Evolutionary conservation across 53 echinoderm and acorn worm genomes (phyloP).

Genomic region (Pentamera pediparva): DNA sequence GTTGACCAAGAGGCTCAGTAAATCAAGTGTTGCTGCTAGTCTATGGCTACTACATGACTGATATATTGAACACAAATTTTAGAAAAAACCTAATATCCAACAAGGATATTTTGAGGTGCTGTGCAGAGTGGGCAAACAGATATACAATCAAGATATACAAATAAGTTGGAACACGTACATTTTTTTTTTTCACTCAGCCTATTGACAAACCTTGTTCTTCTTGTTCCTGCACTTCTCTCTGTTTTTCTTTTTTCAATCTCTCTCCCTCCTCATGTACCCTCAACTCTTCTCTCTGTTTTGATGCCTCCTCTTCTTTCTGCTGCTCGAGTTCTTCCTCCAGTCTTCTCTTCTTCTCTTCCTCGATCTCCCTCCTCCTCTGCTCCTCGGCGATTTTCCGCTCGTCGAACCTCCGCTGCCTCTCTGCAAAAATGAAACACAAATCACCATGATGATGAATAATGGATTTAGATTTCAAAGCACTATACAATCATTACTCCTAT

Average conservation of each 20-base stretch:
- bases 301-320: slow-evolving; percentile 38
- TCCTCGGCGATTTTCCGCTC: slow-evolving; percentile 32
- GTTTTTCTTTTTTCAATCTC: slow-evolving; percentile 42
- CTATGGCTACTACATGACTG: too few relatives aligned
- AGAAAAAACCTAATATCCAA: too few relatives aligned
- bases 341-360: slow-evolving; percentile 40
- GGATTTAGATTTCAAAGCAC: too few relatives aligned
- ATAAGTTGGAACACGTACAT: too few relatives aligned
- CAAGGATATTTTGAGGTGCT: too few relatives aligned
- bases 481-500: too few relatives aligned
- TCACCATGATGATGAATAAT: too few relatives aligned
- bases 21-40: too few relatives aligned
- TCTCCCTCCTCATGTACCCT: slow-evolving; percentile 53
- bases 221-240: slow-evolving; percentile 37
- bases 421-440: slow-evolving; percentile 13
- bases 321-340: slow-evolving; percentile 51
- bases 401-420: slow-evolving; percentile 22
- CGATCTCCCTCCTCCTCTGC: slow-evolving; percentile 37
- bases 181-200: neutral
- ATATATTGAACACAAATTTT: too few relatives aligned
- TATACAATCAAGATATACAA: too few relatives aligned
- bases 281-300: slow-evolving; percentile 54
- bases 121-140: too few relatives aligned
- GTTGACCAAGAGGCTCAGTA: too few relatives aligned
- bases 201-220: slow-evolving; percentile 54